Percentiles rank a stretch among this genome's conserved stretches.
Evolutionary conservation across 2,113 vertebrate genomes (phyloP).

Genomic region (Ardeotis arabs): DNA sequence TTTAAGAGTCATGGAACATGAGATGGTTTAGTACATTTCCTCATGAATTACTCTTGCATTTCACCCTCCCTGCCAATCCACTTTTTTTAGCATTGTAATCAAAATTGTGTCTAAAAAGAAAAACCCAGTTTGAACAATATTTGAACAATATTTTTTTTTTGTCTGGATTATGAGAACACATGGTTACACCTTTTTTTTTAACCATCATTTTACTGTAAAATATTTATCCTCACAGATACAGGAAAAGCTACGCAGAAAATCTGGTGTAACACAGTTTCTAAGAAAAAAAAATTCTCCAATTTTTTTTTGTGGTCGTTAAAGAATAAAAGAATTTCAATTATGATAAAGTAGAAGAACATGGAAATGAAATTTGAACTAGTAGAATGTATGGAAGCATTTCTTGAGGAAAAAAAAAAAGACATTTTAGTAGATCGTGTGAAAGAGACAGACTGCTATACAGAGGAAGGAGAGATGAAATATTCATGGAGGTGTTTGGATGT

Average conservation of each 20-base stretch:
- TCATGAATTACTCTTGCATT: not conserved
- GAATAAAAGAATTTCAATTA: not conserved
- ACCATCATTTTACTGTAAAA: not conserved
- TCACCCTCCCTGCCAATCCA: not conserved
- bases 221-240: not conserved
- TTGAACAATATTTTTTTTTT: not conserved
- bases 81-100: not conserved
- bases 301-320: not conserved
- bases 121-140: not conserved
- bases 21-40: not conserved
- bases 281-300: not conserved
- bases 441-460: not conserved
- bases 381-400: not conserved
- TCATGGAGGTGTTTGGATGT: not conserved
- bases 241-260: not conserved
- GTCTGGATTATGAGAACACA: not conserved
- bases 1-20: not conserved
- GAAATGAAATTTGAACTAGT: not conserved
- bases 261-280: not conserved
- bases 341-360: not conserved
- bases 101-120: not conserved
- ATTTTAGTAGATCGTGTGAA: not conserved
- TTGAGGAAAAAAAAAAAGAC: not conserved
- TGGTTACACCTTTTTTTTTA: not conserved
- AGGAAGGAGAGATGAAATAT: not conserved